These are phyloP conservation scores for Macrosiphum euphorbiae DNA, from an alignment of 2,888 invertebrate genomes.

Conservation along the genomic window DNA sequence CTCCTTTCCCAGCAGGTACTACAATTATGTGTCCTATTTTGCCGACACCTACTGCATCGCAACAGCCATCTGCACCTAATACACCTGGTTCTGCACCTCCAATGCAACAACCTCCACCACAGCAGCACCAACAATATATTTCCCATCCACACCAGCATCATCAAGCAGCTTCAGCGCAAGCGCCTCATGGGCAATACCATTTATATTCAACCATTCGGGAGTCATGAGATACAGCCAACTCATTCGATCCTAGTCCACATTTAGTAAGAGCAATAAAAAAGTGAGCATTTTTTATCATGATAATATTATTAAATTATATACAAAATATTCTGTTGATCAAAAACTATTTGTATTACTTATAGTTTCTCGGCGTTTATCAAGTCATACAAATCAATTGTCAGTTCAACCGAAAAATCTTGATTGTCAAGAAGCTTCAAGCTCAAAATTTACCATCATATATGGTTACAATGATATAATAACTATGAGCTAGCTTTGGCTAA, in stretches of 20 bases:
- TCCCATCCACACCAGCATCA: slow-evolving; percentile 69
- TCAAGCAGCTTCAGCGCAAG: slow-evolving; percentile 55
- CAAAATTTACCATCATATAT: slow-evolving; percentile 43
- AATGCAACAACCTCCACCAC: slow-evolving; percentile 71
- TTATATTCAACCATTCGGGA: slow-evolving; percentile 63
- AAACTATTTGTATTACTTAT: background rate
- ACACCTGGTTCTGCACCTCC: slow-evolving; percentile 72
- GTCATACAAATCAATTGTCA: slow-evolving; percentile 58
- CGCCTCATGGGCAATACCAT: slow-evolving; percentile 63
- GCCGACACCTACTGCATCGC: slow-evolving; percentile 69
- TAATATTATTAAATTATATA: background rate
- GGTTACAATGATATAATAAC: slow-evolving; percentile 48
- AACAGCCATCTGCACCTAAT: slow-evolving; percentile 70
- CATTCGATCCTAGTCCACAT: slow-evolving; percentile 63
- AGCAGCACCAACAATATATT: slow-evolving; percentile 66
- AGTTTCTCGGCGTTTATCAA: slow-evolving; percentile 62
- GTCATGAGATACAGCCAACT: slow-evolving; percentile 62
- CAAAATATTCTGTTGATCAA: background rate
- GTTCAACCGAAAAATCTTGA: slow-evolving; percentile 60
- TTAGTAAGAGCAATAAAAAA: slow-evolving; percentile 64
- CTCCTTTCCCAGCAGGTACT: slow-evolving; percentile 73
- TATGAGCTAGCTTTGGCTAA: slow-evolving; percentile 56
- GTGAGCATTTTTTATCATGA: slow-evolving; percentile 21
- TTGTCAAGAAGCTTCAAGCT: slow-evolving; percentile 51
- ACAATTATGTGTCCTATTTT: slow-evolving; percentile 75